Evolutionary conservation across 2,888 invertebrate genomes (phyloP).

Genomic region (Endotricha flammealis): DNA sequence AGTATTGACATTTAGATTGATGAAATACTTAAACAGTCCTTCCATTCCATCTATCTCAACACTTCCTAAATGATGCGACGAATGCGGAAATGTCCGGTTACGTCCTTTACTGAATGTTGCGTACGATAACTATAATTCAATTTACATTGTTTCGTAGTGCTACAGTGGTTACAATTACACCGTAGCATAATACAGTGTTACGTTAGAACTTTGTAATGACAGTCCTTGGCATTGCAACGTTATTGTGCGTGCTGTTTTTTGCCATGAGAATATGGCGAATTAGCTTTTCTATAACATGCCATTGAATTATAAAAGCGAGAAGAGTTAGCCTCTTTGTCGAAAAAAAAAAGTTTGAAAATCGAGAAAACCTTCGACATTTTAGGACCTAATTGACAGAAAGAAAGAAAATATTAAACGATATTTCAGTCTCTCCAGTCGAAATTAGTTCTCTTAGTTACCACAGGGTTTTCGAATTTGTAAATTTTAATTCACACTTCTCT

Average conservation of each 20-base stretch:
- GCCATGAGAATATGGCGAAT: too few species aligned
- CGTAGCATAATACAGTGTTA: neutral
- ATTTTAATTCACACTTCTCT: too few species aligned
- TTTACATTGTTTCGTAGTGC: slow-evolving; percentile 8
- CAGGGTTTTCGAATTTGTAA: too few species aligned
- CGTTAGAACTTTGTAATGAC: slow-evolving; percentile 1
- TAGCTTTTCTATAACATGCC: too few species aligned
- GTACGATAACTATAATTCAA: slow-evolving; percentile 4
- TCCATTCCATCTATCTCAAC: neutral
- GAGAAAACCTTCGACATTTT: too few species aligned
- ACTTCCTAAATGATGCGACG: slow-evolving; percentile 4
- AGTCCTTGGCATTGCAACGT: slow-evolving; percentile 27
- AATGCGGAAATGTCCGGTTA: slow-evolving; percentile 1
- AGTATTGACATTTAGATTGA: neutral
- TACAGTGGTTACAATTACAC: neutral
- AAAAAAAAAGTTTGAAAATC: too few species aligned
- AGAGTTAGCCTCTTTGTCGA: too few species aligned
- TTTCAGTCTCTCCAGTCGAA: too few species aligned
- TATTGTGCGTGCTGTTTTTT: neutral
- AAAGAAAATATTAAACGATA: too few species aligned
- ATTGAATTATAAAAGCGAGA: too few species aligned
- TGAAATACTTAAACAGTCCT: neutral
- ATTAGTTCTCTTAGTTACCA: too few species aligned
- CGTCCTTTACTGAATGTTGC: neutral
- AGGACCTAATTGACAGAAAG: too few species aligned